Conservation (phyloP, 2,113 vertebrate species). For the Ptilonorhynchus violaceus region DNA sequence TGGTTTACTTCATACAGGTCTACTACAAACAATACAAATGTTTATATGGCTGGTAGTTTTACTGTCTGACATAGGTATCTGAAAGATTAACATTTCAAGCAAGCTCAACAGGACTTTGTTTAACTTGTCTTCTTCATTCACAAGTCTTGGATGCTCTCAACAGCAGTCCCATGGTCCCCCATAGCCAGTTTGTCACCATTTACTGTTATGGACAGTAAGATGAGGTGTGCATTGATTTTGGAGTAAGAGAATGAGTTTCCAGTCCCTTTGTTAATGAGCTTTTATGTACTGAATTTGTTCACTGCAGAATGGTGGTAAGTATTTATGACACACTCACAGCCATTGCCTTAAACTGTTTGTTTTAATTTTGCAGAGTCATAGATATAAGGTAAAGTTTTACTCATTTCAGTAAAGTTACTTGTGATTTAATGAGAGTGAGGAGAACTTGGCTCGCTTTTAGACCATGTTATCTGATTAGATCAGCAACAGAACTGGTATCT, state of each 20-base stretch:
- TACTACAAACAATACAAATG: background rate
- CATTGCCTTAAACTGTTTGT: background rate
- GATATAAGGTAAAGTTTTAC: background rate
- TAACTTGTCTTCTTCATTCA: background rate
- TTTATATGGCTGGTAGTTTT: background rate
- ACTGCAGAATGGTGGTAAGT: background rate
- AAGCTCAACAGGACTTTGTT: background rate
- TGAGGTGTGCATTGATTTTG: background rate
- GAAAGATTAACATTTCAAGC: background rate
- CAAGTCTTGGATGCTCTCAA: background rate
- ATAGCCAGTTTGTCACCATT: background rate
- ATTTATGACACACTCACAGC: background rate
- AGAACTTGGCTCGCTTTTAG: background rate
- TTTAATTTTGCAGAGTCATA: background rate
- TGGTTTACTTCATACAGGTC: background rate
- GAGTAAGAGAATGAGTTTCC: background rate
- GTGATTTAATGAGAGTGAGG: background rate
- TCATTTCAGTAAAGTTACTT: background rate
- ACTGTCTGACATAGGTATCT: background rate
- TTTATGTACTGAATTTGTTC: background rate
- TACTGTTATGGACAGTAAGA: background rate
- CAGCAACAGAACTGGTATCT: background rate
- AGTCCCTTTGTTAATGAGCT: background rate
- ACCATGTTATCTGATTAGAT: background rate
- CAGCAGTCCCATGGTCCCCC: background rate